A percentile compares a stretch with the other conserved stretches of the same genome.
phyloP scores from a whole-genome alignment of 1,140 invertebrate species.

The Globodera ellingtonae region DNA sequence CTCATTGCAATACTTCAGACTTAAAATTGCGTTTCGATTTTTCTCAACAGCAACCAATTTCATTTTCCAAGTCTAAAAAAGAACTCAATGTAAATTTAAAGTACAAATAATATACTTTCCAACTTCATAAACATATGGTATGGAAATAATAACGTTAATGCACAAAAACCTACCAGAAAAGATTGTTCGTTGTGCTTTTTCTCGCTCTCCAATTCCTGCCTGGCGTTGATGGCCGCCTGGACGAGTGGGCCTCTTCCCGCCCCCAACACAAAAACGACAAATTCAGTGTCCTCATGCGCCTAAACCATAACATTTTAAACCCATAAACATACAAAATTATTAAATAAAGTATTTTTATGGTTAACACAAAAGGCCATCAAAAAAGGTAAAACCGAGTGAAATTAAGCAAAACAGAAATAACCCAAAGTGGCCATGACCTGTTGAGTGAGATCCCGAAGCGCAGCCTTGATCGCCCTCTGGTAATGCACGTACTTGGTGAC shows the following conservation, averaged over 20 bases:
- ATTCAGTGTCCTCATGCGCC: conserved; percentile 1
- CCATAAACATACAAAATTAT: too few species aligned
- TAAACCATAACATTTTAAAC: neutral
- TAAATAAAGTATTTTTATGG: too few species aligned
- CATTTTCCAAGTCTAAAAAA: conserved; percentile 21
- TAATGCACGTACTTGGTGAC: conserved; percentile 93
- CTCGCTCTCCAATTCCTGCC: conserved; percentile 1
- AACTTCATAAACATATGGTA: neutral
- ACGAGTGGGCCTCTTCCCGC: conserved; percentile 94
- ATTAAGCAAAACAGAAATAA: neutral
- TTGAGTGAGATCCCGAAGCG: conserved; percentile 46
- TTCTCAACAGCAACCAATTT: conserved; percentile 78
- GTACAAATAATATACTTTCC: too few species aligned
- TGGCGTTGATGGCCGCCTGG: conserved; percentile 41
- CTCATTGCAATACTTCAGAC: conserved; percentile 69
- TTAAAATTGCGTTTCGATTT: conserved; percentile 92
- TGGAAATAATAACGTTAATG: neutral
- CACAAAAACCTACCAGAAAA: neutral
- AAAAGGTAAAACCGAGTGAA: too few species aligned
- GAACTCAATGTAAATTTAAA: conserved; percentile 19
- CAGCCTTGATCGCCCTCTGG: conserved; percentile 74
- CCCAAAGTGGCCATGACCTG: neutral
- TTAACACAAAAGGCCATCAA: too few species aligned
- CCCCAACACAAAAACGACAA: conserved; percentile 85
- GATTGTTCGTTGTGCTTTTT: conserved; percentile 10